A percentile compares a stretch with the other conserved stretches of the same genome.
These are phyloP conservation scores for Thinocorus orbignyianus DNA, from an alignment of 2,113 vertebrate genomes.

Conservation along the genomic window DNA sequence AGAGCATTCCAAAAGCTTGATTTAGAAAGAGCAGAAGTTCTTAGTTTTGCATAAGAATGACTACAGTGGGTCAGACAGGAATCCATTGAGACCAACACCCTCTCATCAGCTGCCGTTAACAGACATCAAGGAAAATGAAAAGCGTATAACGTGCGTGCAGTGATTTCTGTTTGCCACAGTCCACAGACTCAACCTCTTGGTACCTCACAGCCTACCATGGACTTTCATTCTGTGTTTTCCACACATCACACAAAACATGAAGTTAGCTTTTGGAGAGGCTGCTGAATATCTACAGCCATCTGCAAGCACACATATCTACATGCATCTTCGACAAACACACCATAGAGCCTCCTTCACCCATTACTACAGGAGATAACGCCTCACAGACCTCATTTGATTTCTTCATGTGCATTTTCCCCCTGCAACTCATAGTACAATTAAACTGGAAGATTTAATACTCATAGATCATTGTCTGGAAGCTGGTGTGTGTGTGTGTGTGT, in stretches of 20 bases:
- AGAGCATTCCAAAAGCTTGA: neutral
- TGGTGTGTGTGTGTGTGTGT: neutral
- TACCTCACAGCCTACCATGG: neutral
- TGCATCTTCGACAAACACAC: neutral
- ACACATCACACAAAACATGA: neutral
- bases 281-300: neutral
- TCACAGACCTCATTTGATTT: conserved; percentile 11
- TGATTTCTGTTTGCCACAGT: neutral
- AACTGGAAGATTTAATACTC: conserved; percentile 31
- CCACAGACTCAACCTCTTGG: neutral
- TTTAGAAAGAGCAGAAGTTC: neutral
- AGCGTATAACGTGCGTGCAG: fast-evolving
- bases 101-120: neutral
- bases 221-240: neutral
- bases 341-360: neutral
- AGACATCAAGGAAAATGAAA: neutral
- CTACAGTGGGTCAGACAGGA: neutral
- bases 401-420: neutral
- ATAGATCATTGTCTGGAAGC: neutral
- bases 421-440: conserved; percentile 36
- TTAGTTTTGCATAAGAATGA: neutral
- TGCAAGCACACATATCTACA: neutral
- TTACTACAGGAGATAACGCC: neutral
- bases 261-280: neutral
- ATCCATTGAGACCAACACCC: neutral